Base-by-base conservation (phyloP, 2,888 invertebrate species). In the Thereva unica region DNA sequence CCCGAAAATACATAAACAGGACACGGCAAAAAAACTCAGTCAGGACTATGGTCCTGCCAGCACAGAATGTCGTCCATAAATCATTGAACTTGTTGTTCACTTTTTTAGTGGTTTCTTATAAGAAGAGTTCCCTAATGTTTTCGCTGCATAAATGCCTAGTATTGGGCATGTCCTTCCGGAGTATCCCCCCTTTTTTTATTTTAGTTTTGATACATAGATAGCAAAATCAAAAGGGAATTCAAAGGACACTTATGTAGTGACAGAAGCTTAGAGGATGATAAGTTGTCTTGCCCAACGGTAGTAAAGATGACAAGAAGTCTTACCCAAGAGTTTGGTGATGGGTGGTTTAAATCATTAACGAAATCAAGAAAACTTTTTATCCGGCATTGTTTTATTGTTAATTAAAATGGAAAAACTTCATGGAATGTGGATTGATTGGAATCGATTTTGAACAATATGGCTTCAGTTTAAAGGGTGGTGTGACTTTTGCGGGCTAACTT, bases 31-130 rank as follows among this genome's bases (percentile, higher is more conserved):
- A 66, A 68, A 64, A 66, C 61, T 66, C 52, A 45, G 63, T 53
- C 61, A 56, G 64, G 64, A 53, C 41, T 64, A 64, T 68, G 63
- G 64, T 64, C 64, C 66, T 68, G 68, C 64, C 64, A 67, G 35
- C 35, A 37, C 64, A 52, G 66, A 67, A 68, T 68, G 67, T 57
- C 61, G 57, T 68, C 66, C 68, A 68, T 68, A 68, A 68, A 68
- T 68, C 68, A 68, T 68, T 68, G 68, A 68, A 68, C 68, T 68
- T 68, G 59, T 50, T 59, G 45, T 57, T 53, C 59, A 63, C 57
- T 68, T 68, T 65, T 68, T 68, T 68, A 66, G 61, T 52, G 52
- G 35, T 34, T 50, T 53, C 47, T 59, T 35, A 59, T 47, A 42
- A 47, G 49, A 9, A 7, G 47, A 59, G 59, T 59, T 59, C 23